Evolutionary conservation across 2,888 invertebrate species (phyloP).

Genomic region (Buathra laborator): DNA sequence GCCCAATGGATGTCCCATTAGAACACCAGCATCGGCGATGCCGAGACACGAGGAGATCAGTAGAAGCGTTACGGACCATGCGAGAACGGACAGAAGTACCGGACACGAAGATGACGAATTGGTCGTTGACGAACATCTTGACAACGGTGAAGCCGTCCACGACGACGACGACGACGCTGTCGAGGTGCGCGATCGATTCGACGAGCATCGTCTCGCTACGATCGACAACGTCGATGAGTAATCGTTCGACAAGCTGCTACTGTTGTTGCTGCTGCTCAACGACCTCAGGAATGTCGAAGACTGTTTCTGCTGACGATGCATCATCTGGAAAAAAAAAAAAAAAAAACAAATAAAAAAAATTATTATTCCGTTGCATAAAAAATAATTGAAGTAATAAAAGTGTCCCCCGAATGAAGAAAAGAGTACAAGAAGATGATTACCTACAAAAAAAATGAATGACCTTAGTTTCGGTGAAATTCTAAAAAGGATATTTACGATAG

Average conservation of each 20-base stretch:
- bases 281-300: slow-evolving; percentile 58
- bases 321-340: slow-evolving; percentile 78
- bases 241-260: slow-evolving; percentile 43
- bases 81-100: slow-evolving; percentile 84
- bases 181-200: slow-evolving; percentile 57
- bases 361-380: background rate
- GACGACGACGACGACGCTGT: slow-evolving; percentile 66
- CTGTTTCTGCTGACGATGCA: slow-evolving; percentile 80
- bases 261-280: slow-evolving; percentile 30
- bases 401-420: too few species aligned
- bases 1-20: slow-evolving; percentile 90
- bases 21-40: slow-evolving; percentile 82
- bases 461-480: background rate
- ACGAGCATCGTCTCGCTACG: slow-evolving; percentile 60
- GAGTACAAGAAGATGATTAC: too few species aligned
- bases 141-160: slow-evolving; percentile 85
- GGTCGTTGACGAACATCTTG: slow-evolving; percentile 80
- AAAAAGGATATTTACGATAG: background rate
- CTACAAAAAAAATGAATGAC: background rate
- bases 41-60: slow-evolving; percentile 84
- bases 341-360: slow-evolving; percentile 9
- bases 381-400: background rate
- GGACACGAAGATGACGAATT: slow-evolving; percentile 78
- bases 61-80: slow-evolving; percentile 83
- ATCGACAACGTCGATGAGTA: slow-evolving; percentile 60